Conservation (phyloP, 2,113 vertebrate species). For the Chamaea fasciata region DNA sequence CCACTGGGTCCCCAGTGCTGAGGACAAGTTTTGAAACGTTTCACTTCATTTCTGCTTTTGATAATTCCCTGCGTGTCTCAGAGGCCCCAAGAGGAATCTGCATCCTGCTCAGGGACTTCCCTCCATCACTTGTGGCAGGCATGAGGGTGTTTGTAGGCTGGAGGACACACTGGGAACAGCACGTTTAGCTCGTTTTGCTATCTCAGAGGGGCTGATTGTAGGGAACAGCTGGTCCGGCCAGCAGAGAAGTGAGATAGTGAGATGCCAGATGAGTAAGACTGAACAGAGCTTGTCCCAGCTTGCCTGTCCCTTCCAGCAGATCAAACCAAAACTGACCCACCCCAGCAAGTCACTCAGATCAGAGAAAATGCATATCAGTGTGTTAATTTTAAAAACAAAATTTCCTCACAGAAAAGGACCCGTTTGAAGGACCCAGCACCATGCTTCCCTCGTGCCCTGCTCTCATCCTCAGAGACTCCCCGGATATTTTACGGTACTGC, state of each 20-base stretch:
- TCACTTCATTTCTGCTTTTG: neutral
- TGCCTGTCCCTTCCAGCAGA: neutral
- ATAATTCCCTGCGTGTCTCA: neutral
- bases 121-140: neutral
- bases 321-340: neutral
- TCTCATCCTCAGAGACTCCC: neutral
- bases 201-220: conserved; percentile 17
- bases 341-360: neutral
- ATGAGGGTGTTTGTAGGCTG: neutral
- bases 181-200: neutral
- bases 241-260: neutral
- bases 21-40: neutral
- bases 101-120: neutral
- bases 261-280: conserved; percentile 31
- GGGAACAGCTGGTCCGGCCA: conserved; percentile 12
- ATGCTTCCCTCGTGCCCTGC: neutral
- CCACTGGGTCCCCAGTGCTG: neutral
- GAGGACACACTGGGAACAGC: conserved; percentile 7
- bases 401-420: neutral
- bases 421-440: neutral
- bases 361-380: neutral
- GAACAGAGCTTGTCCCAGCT: neutral
- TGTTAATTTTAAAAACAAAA: neutral
- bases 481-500: neutral
- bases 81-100: neutral